phyloP scores from a whole-genome alignment of 1,140 invertebrate species.

The Drosophila lowei region DNA sequence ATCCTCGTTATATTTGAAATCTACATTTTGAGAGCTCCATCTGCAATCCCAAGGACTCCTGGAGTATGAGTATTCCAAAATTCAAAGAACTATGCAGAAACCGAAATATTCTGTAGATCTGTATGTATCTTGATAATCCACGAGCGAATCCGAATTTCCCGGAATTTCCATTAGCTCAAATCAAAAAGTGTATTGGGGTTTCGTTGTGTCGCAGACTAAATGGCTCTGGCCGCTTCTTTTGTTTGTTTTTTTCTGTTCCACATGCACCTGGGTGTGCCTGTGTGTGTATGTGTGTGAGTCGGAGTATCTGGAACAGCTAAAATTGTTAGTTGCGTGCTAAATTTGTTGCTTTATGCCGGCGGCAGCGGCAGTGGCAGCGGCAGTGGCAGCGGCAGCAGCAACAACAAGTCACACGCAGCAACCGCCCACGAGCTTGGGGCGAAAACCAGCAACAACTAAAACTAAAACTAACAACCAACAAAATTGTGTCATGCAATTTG shows the following conservation, averaged over 20 bases:
- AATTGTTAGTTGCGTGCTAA: conserved; percentile 81
- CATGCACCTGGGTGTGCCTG: conserved; percentile 52
- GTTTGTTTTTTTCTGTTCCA: conserved; percentile 29
- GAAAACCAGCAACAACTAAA: conserved; percentile 23
- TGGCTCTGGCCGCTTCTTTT: conserved; percentile 37
- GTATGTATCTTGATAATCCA: no score
- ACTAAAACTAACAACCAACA: conserved; percentile 7
- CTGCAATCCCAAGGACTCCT: no score
- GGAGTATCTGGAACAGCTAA: conserved; percentile 74
- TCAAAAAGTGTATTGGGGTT: conserved; percentile 14
- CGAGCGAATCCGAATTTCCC: neutral
- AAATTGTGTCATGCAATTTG: conserved; percentile 82
- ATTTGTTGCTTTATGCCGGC: conserved; percentile 54
- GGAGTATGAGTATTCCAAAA: no score
- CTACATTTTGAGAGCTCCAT: no score
- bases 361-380: conserved; percentile 8
- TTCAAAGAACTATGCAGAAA: no score
- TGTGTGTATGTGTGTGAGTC: conserved; percentile 25
- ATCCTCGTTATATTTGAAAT: no score
- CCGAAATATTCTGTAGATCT: no score
- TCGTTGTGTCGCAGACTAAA: conserved; percentile 23
- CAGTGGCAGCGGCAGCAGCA: conserved; percentile 16
- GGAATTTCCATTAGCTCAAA: neutral
- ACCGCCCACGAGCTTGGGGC: conserved; percentile 48
- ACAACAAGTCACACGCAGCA: conserved; percentile 39